Percentiles rank a stretch among this genome's conserved stretches.
phyloP scores from a whole-genome alignment of 2,113 vertebrate genomes.

The Pholis gunnellus region DNA sequence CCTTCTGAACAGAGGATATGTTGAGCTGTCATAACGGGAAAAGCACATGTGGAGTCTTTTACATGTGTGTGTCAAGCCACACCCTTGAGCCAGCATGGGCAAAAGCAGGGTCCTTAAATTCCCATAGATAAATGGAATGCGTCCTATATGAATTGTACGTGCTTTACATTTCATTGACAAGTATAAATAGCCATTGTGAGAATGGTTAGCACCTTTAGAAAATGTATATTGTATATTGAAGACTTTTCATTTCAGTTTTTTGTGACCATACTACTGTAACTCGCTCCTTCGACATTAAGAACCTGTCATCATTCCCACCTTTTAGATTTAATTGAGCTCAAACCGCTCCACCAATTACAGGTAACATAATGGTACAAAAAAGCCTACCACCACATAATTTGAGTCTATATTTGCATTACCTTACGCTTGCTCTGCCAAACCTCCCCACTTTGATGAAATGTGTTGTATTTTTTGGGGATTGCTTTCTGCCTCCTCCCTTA shows the following conservation, averaged over 20 bases:
- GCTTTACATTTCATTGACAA: neutral
- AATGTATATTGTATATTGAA: neutral
- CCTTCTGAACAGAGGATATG: neutral
- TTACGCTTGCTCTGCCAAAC: neutral
- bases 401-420: conserved; percentile 20
- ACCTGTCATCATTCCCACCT: neutral
- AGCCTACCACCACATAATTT: neutral
- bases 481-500: neutral
- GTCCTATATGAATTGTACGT: neutral
- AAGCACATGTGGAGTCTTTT: neutral
- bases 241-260: neutral
- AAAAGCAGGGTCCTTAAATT: neutral
- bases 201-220: neutral
- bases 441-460: conserved; percentile 34
- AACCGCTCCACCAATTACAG: conserved; percentile 8
- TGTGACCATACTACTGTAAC: neutral
- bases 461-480: conserved; percentile 28
- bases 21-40: neutral
- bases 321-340: conserved; percentile 13
- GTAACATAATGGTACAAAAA: neutral
- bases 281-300: neutral
- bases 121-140: neutral
- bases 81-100: neutral
- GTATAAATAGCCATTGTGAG: neutral
- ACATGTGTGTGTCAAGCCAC: neutral